Conservation (phyloP, 2,888 invertebrate species). For the Salticus scenicus region DNA sequence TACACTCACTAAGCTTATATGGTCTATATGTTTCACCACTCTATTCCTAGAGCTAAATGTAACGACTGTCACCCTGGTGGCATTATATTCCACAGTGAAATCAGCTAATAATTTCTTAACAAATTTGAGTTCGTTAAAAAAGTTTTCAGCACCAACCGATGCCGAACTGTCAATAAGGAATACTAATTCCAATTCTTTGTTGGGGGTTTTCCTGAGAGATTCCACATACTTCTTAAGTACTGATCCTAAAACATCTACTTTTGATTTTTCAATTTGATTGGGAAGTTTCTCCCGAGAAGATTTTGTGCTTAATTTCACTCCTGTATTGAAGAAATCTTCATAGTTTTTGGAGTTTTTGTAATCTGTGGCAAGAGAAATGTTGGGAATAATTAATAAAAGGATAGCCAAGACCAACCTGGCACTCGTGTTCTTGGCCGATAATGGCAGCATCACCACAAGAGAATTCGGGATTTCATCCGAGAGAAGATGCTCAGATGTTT, state of each 20-base stretch:
- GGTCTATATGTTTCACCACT: conserved; percentile 80
- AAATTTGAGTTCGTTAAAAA: conserved; percentile 82
- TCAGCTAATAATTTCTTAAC: conserved; percentile 82
- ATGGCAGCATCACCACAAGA: conserved; percentile 39
- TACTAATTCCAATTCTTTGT: conserved; percentile 78
- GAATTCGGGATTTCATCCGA: conserved; percentile 19
- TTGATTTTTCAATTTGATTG: conserved; percentile 77
- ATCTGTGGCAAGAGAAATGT: conserved; percentile 11
- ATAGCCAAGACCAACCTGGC: conserved; percentile 27
- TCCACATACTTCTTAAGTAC: conserved; percentile 79
- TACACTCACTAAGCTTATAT: conserved; percentile 78
- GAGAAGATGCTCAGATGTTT: neutral
- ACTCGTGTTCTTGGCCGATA: conserved; percentile 6
- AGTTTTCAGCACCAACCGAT: conserved; percentile 80
- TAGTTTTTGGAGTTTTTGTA: conserved; percentile 54
- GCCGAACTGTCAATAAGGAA: conserved; percentile 84
- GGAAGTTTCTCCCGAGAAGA: conserved; percentile 73
- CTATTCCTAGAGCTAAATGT: conserved; percentile 81
- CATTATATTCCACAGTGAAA: conserved; percentile 81
- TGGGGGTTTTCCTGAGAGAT: conserved; percentile 76
- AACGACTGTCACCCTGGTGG: conserved; percentile 81
- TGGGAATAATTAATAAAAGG: neutral
- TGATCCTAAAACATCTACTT: conserved; percentile 79
- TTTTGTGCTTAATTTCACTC: conserved; percentile 67
- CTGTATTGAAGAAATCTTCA: conserved; percentile 72